phyloP scores from a whole-genome alignment of 2,888 invertebrate species.

The Melikaiella ostensackeni region DNA sequence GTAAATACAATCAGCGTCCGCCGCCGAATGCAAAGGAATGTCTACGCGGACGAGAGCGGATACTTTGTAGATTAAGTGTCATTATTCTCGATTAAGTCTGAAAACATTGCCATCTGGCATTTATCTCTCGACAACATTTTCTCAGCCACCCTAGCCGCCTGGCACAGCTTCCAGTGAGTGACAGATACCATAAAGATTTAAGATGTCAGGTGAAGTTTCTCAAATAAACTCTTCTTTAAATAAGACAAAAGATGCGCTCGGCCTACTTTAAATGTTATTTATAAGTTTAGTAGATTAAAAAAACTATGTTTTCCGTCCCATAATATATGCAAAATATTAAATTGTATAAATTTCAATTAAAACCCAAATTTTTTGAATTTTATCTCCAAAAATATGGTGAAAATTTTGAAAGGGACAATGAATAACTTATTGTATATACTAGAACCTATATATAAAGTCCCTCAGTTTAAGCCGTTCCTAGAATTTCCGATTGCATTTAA shows the following conservation, averaged over 20 bases:
- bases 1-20: conserved; percentile 18
- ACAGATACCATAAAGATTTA: not conserved
- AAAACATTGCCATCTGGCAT: conserved; percentile 11
- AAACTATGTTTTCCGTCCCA: no score
- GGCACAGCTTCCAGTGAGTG: not conserved
- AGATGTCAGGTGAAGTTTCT: not conserved
- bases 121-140: conserved; percentile 31
- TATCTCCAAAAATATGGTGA: no score
- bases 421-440: no score
- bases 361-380: no score
- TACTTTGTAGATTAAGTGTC: conserved; percentile 28
- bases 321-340: no score
- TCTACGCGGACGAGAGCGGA: conserved; percentile 21
- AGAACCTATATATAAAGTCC: no score
- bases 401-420: no score
- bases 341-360: no score
- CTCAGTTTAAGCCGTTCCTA: no score
- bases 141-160: conserved; percentile 9
- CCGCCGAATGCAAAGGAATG: conserved; percentile 6
- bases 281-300: no score
- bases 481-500: no score
- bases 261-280: not conserved
- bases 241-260: no score
- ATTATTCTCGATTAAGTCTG: conserved; percentile 31
- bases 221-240: not conserved